Conservation (phyloP, 1,140 invertebrate species). For the Pseudobourletiella spinata region DNA sequence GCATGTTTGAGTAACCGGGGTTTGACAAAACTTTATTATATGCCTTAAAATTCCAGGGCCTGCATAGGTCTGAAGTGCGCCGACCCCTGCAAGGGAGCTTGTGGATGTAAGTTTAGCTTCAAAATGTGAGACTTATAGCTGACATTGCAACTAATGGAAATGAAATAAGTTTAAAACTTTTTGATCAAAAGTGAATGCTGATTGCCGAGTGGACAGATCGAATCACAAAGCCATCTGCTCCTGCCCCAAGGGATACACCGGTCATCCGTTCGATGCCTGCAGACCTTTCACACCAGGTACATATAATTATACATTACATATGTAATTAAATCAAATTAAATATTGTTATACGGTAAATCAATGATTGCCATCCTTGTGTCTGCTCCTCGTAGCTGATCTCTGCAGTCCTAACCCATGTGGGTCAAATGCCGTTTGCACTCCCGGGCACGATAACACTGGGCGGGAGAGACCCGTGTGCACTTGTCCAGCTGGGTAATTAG, state of each 20-base stretch:
- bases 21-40: slow-evolving; percentile 45
- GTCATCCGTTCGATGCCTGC: slow-evolving; percentile 71
- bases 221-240: slow-evolving; percentile 70
- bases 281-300: slow-evolving; percentile 45
- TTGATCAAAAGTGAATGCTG: slow-evolving; percentile 48
- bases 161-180: neutral
- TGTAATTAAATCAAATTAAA: neutral
- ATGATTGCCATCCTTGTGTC: no score
- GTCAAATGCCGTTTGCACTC: slow-evolving; percentile 65
- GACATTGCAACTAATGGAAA: neutral
- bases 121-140: neutral
- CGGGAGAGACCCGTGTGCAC: slow-evolving; percentile 52
- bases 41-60: slow-evolving; percentile 37
- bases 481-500: slow-evolving; percentile 35
- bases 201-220: slow-evolving; percentile 55
- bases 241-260: slow-evolving; percentile 66
- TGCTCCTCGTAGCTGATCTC: slow-evolving; percentile 55
- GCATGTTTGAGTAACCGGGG: slow-evolving; percentile 15
- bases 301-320: neutral
- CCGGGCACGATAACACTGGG: slow-evolving; percentile 67
- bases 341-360: neutral
- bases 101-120: neutral
- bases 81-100: slow-evolving; percentile 53
- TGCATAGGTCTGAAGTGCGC: slow-evolving; percentile 68
- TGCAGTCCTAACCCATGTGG: slow-evolving; percentile 79